Percentiles rank a stretch among this genome's conserved stretches.
These are phyloP conservation scores for Polylopha cassiicola DNA, from an alignment of 2,888 invertebrate species.

Conservation along the genomic window DNA sequence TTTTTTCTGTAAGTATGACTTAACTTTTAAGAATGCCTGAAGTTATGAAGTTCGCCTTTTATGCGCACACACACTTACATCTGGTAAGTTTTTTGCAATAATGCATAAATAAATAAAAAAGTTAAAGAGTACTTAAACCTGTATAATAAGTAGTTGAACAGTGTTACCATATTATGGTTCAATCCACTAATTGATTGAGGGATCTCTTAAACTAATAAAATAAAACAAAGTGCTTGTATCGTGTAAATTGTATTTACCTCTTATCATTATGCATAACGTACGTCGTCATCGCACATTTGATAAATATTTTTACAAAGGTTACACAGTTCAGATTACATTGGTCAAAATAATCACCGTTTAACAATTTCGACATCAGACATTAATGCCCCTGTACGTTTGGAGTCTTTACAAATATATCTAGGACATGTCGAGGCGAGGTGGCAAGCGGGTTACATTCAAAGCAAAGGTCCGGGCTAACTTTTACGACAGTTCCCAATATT, in stretches of 20 bases:
- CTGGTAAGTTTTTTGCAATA: too few relatives aligned
- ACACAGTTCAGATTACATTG: conserved; percentile 73
- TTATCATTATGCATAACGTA: conserved; percentile 70
- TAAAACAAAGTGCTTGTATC: conserved; percentile 54
- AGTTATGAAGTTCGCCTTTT: too few relatives aligned
- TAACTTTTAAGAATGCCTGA: too few relatives aligned
- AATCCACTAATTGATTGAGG: too few relatives aligned
- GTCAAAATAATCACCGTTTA: conserved; percentile 69
- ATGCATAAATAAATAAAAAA: too few relatives aligned
- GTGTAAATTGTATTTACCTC: conserved; percentile 77
- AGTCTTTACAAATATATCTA: conserved; percentile 4
- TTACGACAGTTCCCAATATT: conserved; percentile 25
- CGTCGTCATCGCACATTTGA: conserved; percentile 62
- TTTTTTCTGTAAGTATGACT: too few relatives aligned
- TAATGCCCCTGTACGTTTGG: conserved; percentile 27
- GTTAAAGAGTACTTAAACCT: too few relatives aligned
- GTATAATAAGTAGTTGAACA: too few relatives aligned
- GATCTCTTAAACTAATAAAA: too few relatives aligned
- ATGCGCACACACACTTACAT: too few relatives aligned
- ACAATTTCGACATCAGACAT: conserved; percentile 43
- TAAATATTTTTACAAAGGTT: conserved; percentile 73
- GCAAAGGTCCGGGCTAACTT: too few relatives aligned
- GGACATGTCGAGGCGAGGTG: background rate
- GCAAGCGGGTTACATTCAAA: background rate
- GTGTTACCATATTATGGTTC: too few relatives aligned